phyloP scores from a whole-genome alignment of 2,113 vertebrate genomes.

The Cacatua alba region DNA sequence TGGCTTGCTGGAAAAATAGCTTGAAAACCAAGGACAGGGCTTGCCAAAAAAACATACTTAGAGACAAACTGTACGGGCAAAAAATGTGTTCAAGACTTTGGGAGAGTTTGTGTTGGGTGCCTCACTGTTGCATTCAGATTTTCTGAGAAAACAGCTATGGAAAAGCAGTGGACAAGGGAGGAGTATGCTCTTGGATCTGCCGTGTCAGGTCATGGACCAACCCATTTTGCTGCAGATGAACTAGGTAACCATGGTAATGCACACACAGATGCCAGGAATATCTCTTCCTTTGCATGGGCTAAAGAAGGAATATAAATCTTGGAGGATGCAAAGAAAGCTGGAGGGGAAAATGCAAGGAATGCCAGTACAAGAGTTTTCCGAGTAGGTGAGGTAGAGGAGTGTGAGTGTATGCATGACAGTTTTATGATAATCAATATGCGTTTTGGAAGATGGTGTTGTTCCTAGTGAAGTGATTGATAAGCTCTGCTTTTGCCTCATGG shows the following conservation, averaged over 20 bases:
- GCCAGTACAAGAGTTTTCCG: not conserved
- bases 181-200: not conserved
- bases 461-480: not conserved
- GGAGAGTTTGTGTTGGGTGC: not conserved
- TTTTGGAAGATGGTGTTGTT: not conserved
- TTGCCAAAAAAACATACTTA: not conserved
- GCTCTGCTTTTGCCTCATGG: not conserved
- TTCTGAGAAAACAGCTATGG: not conserved
- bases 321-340: constrained; percentile 28
- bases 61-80: not conserved
- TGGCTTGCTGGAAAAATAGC: not conserved
- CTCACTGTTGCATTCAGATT: not conserved
- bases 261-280: not conserved
- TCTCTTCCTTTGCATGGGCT: constrained; percentile 29
- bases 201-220: not conserved
- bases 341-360: not conserved
- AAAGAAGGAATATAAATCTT: constrained; percentile 30
- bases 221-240: constrained; percentile 22
- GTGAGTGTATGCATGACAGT: fast-evolving
- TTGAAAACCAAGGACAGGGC: not conserved
- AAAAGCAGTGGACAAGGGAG: not conserved
- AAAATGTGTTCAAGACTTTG: not conserved
- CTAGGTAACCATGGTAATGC: constrained; percentile 54
- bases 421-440: not conserved
- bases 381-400: not conserved